phyloP scores from a whole-genome alignment of 1,140 invertebrate species.

The Atta texana region DNA sequence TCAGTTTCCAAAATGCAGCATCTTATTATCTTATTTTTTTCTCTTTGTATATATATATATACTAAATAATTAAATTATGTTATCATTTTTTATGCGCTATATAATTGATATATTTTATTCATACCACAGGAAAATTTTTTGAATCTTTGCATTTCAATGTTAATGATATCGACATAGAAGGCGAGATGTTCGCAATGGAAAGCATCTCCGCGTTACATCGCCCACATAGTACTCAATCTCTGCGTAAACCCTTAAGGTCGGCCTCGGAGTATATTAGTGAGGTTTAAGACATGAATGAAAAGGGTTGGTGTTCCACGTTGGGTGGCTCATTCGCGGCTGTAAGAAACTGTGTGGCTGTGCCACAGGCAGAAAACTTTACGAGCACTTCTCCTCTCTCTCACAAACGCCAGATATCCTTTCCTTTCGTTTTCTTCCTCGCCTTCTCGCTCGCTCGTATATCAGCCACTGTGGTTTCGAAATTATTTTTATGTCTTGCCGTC shows the following conservation, averaged over 20 bases:
- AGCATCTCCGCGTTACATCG: constrained; percentile 47
- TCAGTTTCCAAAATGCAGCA: too few relatives aligned
- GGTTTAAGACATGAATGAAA: constrained; percentile 82
- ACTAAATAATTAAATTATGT: background rate
- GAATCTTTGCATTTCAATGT: background rate
- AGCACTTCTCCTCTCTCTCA: constrained; percentile 72
- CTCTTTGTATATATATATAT: too few relatives aligned
- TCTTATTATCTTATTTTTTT: too few relatives aligned
- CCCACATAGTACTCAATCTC: constrained; percentile 46
- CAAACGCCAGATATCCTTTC: constrained; percentile 54
- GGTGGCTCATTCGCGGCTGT: constrained; percentile 82
- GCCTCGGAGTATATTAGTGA: constrained; percentile 77
- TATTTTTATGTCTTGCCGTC: constrained; percentile 81
- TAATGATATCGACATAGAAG: background rate
- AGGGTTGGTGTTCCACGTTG: constrained; percentile 75
- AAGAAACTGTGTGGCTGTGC: constrained; percentile 79
- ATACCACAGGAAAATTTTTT: background rate
- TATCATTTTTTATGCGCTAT: background rate
- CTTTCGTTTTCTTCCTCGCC: constrained; percentile 69
- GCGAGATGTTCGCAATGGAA: background rate
- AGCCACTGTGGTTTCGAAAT: constrained; percentile 83
- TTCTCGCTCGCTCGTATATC: constrained; percentile 81
- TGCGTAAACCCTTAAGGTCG: constrained; percentile 68
- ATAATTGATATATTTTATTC: too few relatives aligned
- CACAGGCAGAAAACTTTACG: constrained; percentile 84